Conservation (phyloP, 2,113 vertebrate genomes). For the Athene noctua region DNA sequence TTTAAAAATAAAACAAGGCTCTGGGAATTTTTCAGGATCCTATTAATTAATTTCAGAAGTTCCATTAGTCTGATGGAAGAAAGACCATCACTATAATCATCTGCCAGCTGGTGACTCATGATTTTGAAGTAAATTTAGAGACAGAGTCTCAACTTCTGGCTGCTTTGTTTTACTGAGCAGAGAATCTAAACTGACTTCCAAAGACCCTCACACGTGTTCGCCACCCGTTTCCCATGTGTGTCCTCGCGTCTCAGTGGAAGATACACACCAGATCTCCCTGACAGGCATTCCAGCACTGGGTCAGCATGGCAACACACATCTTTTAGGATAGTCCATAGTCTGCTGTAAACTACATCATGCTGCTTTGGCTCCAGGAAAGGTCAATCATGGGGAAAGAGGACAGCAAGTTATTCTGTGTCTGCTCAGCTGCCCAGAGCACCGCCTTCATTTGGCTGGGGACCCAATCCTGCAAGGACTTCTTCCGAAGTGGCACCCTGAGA, state of each 20-base stretch:
- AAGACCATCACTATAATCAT: neutral
- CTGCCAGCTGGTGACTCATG: neutral
- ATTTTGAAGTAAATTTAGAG: neutral
- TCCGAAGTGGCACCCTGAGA: neutral
- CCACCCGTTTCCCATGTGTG: neutral
- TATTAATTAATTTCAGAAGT: neutral
- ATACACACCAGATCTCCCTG: neutral
- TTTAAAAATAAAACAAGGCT: neutral
- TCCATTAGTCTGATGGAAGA: neutral
- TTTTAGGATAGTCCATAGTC: neutral
- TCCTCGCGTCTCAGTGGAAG: neutral
- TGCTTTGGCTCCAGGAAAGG: neutral
- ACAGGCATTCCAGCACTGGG: neutral
- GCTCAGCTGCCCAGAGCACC: neutral
- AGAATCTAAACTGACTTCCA: neutral
- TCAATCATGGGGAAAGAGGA: neutral
- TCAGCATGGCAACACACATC: neutral
- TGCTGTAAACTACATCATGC: fast-evolving
- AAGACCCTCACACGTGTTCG: neutral
- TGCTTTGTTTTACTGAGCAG: neutral
- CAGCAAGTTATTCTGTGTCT: neutral
- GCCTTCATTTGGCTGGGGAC: neutral
- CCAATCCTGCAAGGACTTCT: neutral
- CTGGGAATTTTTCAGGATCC: neutral
- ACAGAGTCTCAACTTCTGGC: neutral